These are phyloP conservation scores for Lithodes maja DNA, from an alignment of 2,888 invertebrate species.

Conservation along the genomic window DNA sequence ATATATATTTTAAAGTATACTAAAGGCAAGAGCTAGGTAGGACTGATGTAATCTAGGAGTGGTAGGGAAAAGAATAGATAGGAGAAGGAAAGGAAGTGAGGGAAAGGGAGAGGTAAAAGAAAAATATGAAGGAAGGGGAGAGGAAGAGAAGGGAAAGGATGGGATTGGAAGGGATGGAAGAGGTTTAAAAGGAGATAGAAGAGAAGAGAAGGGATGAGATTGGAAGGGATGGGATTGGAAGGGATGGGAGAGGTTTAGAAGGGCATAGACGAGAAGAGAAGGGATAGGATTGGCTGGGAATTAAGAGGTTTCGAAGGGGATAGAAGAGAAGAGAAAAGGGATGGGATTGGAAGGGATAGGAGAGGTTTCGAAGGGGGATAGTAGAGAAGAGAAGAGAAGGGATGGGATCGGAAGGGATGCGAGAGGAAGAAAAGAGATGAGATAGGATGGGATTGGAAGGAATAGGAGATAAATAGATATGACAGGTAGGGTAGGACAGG, in stretches of 20 bases:
- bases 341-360: not conserved
- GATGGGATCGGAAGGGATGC: not conserved
- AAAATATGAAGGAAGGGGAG: too few species aligned
- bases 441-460: not conserved
- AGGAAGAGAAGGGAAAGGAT: too few species aligned
- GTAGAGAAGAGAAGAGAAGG: not conserved
- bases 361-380: not conserved
- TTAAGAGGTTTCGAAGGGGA: not conserved
- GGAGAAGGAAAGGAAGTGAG: too few species aligned
- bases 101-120: too few species aligned
- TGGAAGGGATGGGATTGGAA: not conserved
- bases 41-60: too few species aligned
- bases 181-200: too few species aligned
- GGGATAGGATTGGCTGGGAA: not conserved
- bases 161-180: too few species aligned
- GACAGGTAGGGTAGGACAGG: not conserved
- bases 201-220: too few species aligned
- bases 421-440: not conserved
- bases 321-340: not conserved
- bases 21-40: too few species aligned
- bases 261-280: not conserved
- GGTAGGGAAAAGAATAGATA: too few species aligned
- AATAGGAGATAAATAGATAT: not conserved
- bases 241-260: not conserved
- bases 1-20: too few species aligned